These are phyloP conservation scores for Micrasema minimum DNA, from an alignment of 1,140 invertebrate species.

Conservation along the genomic window DNA sequence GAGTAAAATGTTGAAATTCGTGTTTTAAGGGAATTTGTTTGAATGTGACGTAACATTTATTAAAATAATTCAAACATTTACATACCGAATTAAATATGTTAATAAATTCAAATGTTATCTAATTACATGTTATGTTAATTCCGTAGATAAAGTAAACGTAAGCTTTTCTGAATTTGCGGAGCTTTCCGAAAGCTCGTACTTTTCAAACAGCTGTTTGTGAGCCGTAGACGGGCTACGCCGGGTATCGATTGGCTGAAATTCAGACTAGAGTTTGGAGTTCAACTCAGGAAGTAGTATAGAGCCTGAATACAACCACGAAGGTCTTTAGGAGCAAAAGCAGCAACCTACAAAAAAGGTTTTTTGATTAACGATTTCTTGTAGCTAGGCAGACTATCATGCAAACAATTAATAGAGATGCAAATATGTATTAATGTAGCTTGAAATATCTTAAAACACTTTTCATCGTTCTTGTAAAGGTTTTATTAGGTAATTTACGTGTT, in stretches of 20 bases:
- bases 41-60: no score
- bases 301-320: neutral
- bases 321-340: neutral
- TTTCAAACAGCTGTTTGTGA: constrained; percentile 16
- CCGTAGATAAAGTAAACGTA: neutral
- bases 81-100: no score
- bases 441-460: no score
- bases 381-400: neutral
- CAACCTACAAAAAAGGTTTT: neutral
- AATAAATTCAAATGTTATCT: no score
- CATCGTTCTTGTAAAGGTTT: no score
- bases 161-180: neutral
- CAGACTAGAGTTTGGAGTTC: neutral
- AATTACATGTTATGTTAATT: no score
- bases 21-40: no score
- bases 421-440: neutral
- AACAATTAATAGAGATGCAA: neutral
- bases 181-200: neutral
- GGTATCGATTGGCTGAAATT: constrained; percentile 16
- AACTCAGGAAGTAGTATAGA: neutral
- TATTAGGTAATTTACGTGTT: no score
- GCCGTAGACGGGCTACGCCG: constrained; percentile 24
- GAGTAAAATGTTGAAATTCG: no score
- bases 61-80: no score
- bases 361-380: neutral